These are phyloP conservation scores for Parnassius orleans DNA, from an alignment of 2,888 invertebrate genomes.

Conservation along the genomic window DNA sequence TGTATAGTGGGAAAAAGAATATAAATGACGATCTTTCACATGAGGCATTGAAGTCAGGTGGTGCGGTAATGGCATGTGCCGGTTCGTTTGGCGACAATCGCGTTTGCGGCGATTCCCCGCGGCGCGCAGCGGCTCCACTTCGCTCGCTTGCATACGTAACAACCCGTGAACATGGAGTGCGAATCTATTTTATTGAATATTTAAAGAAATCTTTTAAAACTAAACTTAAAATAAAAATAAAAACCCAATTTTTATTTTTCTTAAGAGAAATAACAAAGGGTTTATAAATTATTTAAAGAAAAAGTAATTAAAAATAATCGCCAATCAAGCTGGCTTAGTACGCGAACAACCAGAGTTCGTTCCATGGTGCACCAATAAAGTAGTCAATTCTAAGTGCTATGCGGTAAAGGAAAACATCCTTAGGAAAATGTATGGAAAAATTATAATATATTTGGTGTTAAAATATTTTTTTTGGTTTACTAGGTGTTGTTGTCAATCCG, in stretches of 20 bases:
- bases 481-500: too few relatives aligned
- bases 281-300: too few relatives aligned
- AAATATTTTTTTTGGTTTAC: too few relatives aligned
- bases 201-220: constrained; percentile 9
- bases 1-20: constrained; percentile 24
- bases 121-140: constrained; percentile 39
- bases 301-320: too few relatives aligned
- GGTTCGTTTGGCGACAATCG: constrained; percentile 76
- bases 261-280: too few relatives aligned
- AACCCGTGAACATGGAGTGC: constrained; percentile 31
- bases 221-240: neutral
- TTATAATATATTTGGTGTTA: too few relatives aligned
- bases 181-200: constrained; percentile 26
- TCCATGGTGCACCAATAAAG: too few relatives aligned
- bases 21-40: constrained; percentile 26
- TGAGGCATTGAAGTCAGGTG: constrained; percentile 57
- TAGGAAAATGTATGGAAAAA: too few relatives aligned
- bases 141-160: constrained; percentile 37
- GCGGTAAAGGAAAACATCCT: neutral
- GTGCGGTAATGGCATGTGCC: constrained; percentile 53
- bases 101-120: constrained; percentile 59
- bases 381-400: too few relatives aligned
- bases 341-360: too few relatives aligned
- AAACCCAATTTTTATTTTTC: too few relatives aligned
- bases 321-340: too few relatives aligned